phyloP scores from a whole-genome alignment of 2,888 invertebrate genomes.

The Cephus spinipes region DNA sequence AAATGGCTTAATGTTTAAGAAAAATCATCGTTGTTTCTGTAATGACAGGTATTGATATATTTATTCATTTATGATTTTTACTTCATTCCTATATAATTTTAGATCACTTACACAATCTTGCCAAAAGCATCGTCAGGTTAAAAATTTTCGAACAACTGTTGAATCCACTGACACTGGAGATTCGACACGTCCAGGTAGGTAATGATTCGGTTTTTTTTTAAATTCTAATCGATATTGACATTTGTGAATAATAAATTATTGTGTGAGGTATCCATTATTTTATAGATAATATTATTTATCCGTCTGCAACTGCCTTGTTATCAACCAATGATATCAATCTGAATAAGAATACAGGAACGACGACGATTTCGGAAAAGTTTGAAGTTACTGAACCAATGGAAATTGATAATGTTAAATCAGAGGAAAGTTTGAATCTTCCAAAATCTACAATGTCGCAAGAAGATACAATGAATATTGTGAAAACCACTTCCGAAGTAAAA shows the following conservation, averaged over 20 bases:
- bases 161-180: background rate
- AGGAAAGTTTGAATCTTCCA: background rate
- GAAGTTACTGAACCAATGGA: background rate
- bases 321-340: background rate
- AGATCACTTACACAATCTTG: background rate
- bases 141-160: background rate
- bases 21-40: background rate
- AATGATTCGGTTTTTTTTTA: background rate
- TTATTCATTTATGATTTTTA: background rate
- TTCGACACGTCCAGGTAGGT: background rate
- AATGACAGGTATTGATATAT: background rate
- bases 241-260: background rate
- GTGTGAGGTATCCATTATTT: background rate
- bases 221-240: background rate
- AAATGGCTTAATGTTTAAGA: background rate
- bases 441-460: background rate
- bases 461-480: background rate
- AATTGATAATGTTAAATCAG: background rate
- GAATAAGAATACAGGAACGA: background rate
- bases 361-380: background rate
- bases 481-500: background rate
- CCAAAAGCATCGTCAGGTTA: background rate
- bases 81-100: background rate
- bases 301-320: background rate
- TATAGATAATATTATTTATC: background rate